Evolutionary conservation across 1,140 invertebrate genomes (phyloP).

Genomic region (Holcopasites calliopsidis): DNA sequence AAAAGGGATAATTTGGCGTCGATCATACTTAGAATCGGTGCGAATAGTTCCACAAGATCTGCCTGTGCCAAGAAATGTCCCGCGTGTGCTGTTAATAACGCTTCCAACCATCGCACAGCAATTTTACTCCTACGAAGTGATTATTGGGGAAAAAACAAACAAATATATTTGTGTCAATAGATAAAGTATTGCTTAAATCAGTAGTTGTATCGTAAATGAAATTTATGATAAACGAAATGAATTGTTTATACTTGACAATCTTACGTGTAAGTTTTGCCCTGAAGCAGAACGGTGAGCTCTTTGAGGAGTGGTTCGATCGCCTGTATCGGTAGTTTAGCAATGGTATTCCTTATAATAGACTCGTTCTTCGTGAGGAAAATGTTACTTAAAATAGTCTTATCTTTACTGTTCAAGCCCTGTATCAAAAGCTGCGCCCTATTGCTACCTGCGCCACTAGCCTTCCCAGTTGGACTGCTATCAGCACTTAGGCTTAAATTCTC

Average conservation of each 20-base stretch:
- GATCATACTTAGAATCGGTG: constrained; percentile 82
- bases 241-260: constrained; percentile 52
- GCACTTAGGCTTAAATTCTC: constrained; percentile 84
- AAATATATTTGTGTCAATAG: no score
- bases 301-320: constrained; percentile 82
- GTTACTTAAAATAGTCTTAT: constrained; percentile 82
- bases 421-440: constrained; percentile 88
- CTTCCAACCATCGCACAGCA: constrained; percentile 82
- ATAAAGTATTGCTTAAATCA: no score
- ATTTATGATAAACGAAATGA: no score
- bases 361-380: constrained; percentile 82
- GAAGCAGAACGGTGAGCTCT: constrained; percentile 82
- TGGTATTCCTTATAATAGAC: constrained; percentile 82
- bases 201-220: no score
- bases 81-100: constrained; percentile 82
- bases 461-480: constrained; percentile 78
- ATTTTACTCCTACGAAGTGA: constrained; percentile 79
- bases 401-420: constrained; percentile 89
- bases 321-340: constrained; percentile 83
- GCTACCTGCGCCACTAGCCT: constrained; percentile 78
- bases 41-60: constrained; percentile 79
- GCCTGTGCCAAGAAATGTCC: constrained; percentile 83
- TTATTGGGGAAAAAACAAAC: not conserved
- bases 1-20: constrained; percentile 81
- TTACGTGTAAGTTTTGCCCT: constrained; percentile 83